Base-by-base conservation (phyloP, 2,113 vertebrate species). In the Herpailurus yagouaroundi region DNA sequence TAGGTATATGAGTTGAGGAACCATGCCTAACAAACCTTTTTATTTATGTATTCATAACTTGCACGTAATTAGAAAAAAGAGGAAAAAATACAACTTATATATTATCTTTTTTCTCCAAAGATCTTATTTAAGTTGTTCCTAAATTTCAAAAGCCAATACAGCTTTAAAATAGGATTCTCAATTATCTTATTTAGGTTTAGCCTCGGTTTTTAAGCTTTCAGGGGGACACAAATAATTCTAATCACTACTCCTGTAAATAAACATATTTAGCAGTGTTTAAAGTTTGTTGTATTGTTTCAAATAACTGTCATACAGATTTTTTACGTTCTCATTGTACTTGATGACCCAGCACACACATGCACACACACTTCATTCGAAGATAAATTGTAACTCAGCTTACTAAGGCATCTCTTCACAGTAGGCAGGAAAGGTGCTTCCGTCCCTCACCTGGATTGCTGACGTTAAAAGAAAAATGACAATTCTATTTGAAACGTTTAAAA, bases 211-310 rank as follows among this genome's bases (percentile, higher is more conserved):
- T 55, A 94, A 71, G 23, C 31, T 93, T 92, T 79, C 27, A 29
- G 1, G 45, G 90, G 36, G 80, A 92, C 36, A 29, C 63, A 94
- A 98, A 92, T 93, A 89, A 96, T 85, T 94, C 85, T 97, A 85
- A 82, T 91, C 96, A 94, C 77, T 38, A 95, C 63, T 97, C 38
- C 88, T 97, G 63, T 97, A 97, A 96, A 97, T 98, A 97, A 29
- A 93, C 94, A 69, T 94, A 97, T 95, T 97, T 98, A 95, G 95
- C 92, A 97, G 23, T 97, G 97, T 97, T 98, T 98, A 98, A 64
- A 79, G 33, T 76, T 84, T 87, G 25, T 90, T 52, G 4, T n/a
- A 57, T 82, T 95, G 6, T 95, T 55, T 89, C 45, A 82, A 66
- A 5, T 93, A 45, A 89, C 33, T 81, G 21, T 48, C 36, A 82